Conservation (phyloP, 2,113 vertebrate genomes). For the Caloenas nicobarica region DNA sequence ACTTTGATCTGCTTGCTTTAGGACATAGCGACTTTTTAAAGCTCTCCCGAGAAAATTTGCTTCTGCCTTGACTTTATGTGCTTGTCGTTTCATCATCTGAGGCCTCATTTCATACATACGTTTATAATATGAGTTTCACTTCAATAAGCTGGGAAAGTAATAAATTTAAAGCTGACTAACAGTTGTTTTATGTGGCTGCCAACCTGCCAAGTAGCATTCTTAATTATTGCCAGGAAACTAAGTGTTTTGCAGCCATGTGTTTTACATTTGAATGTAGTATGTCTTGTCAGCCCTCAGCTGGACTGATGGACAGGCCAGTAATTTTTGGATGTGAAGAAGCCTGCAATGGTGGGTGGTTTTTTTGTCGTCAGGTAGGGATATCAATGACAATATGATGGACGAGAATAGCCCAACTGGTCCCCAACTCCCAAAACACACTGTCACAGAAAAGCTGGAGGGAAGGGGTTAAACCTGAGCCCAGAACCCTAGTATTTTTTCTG, state of each 20-base stretch:
- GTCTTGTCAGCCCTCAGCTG: constrained; percentile 76
- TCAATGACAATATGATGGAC: constrained; percentile 47
- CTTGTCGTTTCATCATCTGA: constrained; percentile 67
- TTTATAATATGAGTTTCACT: constrained; percentile 81
- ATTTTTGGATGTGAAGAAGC: constrained; percentile 36
- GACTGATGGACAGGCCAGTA: constrained; percentile 73
- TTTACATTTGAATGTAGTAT: constrained; percentile 82
- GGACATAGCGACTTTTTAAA: constrained; percentile 26
- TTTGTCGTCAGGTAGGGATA: constrained; percentile 67
- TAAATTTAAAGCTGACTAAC: constrained; percentile 79
- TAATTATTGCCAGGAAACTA: constrained; percentile 87
- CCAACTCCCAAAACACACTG: constrained; percentile 23
- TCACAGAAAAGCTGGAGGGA: neutral
- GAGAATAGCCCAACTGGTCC: neutral
- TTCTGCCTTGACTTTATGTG: constrained; percentile 55
- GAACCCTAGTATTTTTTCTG: constrained; percentile 36
- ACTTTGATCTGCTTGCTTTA: neutral
- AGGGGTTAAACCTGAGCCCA: constrained; percentile 55
- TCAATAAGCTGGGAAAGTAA: constrained; percentile 79
- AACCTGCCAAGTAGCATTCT: constrained; percentile 83
- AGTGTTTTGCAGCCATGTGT: constrained; percentile 81
- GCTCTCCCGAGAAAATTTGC: constrained; percentile 47
- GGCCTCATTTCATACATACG: constrained; percentile 63
- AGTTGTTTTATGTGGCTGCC: constrained; percentile 84
- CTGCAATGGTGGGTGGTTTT: constrained; percentile 71